Conservation (phyloP, 53 echinoderm and acorn worm genomes). For the Astropecten irregularis region DNA sequence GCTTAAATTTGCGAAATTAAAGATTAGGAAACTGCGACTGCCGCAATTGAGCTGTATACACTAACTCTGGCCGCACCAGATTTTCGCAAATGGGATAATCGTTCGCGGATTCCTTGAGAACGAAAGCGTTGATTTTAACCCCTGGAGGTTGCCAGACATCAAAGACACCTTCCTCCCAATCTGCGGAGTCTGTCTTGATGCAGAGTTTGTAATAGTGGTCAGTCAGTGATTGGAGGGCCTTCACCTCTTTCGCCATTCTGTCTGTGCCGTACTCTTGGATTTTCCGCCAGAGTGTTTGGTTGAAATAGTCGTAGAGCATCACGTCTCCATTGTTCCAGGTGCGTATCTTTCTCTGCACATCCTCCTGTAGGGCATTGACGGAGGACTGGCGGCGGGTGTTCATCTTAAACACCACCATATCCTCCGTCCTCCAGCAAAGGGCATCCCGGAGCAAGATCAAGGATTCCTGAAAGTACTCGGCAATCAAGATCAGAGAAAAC, state of each 20-base stretch:
- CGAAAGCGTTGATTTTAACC: constrained; percentile 93
- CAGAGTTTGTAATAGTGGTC: constrained; percentile 66
- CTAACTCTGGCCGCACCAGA: constrained; percentile 94
- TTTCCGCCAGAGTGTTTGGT: constrained; percentile 79
- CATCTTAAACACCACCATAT: constrained; percentile 83
- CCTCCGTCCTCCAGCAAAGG: constrained; percentile 85
- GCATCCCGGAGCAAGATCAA: constrained; percentile 80
- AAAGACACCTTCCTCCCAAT: constrained; percentile 79
- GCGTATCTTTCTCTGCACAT: constrained; percentile 60
- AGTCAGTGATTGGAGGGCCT: constrained; percentile 57
- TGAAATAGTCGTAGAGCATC: constrained; percentile 86
- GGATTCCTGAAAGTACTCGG: constrained; percentile 97
- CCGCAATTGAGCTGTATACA: constrained; percentile 81
- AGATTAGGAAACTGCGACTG: constrained; percentile 74
- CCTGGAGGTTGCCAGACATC: constrained; percentile 95
- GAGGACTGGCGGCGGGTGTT: constrained; percentile 83
- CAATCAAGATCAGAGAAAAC: constrained; percentile 84
- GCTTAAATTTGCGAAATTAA: constrained; percentile 23
- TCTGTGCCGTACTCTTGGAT: constrained; percentile 74
- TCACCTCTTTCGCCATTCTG: constrained; percentile 79
- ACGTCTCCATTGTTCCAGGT: constrained; percentile 90
- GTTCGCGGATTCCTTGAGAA: constrained; percentile 68
- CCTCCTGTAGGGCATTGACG: constrained; percentile 53
- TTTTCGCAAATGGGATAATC: constrained; percentile 72
- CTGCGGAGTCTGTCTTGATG: constrained; percentile 74